Evolutionary conservation across 2,113 vertebrate species (phyloP).

Genomic region (Poicephalus gulielmi): DNA sequence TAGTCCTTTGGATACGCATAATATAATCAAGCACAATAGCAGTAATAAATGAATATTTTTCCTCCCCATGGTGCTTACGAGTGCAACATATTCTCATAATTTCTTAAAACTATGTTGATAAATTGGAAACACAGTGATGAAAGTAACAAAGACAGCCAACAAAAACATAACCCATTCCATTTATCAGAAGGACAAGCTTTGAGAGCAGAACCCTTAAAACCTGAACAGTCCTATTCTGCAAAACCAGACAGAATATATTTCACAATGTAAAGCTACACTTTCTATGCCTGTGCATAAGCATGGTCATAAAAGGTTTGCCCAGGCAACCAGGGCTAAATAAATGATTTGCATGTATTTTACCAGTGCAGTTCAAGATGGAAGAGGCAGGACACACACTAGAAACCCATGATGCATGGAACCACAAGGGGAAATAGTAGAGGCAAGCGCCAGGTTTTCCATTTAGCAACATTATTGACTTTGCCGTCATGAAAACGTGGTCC

Average conservation of each 20-base stretch:
- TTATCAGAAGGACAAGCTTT: constrained; percentile 55
- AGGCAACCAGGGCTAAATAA: neutral
- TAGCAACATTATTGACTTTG: neutral
- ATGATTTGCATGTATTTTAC: neutral
- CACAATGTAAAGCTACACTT: neutral
- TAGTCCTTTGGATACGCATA: constrained; percentile 21
- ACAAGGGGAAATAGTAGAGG: neutral
- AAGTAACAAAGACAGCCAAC: constrained; percentile 49
- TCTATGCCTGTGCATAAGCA: neutral
- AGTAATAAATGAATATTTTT: constrained; percentile 46
- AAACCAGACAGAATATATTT: constrained; percentile 33
- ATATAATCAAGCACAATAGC: constrained; percentile 58
- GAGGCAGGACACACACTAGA: neutral
- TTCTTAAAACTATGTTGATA: constrained; percentile 43
- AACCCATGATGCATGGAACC: neutral
- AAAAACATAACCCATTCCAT: constrained; percentile 54
- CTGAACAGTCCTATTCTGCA: constrained; percentile 25
- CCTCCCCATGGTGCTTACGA: constrained; percentile 25
- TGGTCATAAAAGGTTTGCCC: neutral
- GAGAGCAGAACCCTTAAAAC: constrained; percentile 38
- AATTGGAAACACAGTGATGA: constrained; percentile 50
- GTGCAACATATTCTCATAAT: constrained; percentile 24
- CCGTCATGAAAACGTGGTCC: neutral
- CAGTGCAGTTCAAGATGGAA: neutral
- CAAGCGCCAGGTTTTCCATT: neutral